Evolutionary conservation across 2,888 invertebrate genomes (phyloP), one percentile per base, ranked within the genome.

Genomic region (Anticlea derivata): DNA sequence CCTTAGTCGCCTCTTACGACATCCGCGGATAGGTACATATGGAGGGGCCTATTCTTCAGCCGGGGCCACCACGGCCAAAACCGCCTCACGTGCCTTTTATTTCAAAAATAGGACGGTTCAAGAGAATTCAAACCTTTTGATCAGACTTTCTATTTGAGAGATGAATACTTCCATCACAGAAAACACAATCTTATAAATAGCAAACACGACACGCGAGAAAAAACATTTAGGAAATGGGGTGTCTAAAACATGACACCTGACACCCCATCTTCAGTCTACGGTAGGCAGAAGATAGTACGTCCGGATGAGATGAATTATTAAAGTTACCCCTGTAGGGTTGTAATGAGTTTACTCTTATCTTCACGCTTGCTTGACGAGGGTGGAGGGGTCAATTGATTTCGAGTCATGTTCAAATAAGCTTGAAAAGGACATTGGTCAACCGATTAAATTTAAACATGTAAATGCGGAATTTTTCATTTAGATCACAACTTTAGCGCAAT

Each of bases 321-420:
- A 65, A 67, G 59, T 68, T 64, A 65, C 61, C 64, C 64, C 49
- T 51, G 31, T 51, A 52, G 58, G 58, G 60, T 55, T 60, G 53
- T 62, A 62, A 67, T 63, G 58, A 67, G 60, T 61, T 65, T 47
- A 57, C 54, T 57, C 48, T 58, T 63, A 67, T 70, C 65, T 68
- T 62, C 56, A 60, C 55, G 54, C 49, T 60, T 46, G 60, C 13
- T 46, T 57, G 61, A 61, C 61, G 49, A 60, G 63, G 60, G 58
- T 50, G 54, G 49, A 49, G 24, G 38, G 62, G 60, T 58, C 61
- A 60, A 60, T 63, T 60, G 63, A 64, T 62, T 61, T 49, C 39
- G 37, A 58, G 41, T 51, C 52, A 48, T 56, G 43, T 44, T 43
- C 24, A 35, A 50, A 44, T 44, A 44, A 39, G 41, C 40, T 44